A percentile compares a stretch with the other conserved stretches of the same genome.
phyloP scores from a whole-genome alignment of 2,888 invertebrate genomes.

The Shargacucullia verbasci region DNA sequence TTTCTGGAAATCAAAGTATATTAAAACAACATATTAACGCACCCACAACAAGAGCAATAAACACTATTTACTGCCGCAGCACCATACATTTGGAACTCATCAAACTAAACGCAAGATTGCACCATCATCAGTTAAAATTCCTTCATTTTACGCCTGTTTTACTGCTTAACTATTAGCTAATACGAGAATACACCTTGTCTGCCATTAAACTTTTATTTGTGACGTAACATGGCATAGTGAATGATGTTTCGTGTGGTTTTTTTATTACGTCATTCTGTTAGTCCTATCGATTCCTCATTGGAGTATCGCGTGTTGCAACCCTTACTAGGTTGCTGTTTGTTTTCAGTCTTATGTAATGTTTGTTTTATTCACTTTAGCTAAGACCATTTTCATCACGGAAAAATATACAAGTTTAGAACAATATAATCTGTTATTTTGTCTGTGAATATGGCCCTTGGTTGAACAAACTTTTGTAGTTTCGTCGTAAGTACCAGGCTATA shows the following conservation, averaged over 20 bases:
- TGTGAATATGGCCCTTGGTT: no score
- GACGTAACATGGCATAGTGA: constrained; percentile 30
- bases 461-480: no score
- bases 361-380: neutral
- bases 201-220: constrained; percentile 44
- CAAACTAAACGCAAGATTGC: constrained; percentile 8
- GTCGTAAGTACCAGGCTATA: no score
- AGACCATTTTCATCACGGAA: no score
- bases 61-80: neutral
- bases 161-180: constrained; percentile 45
- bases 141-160: constrained; percentile 54
- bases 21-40: no score
- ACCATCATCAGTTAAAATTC: constrained; percentile 40
- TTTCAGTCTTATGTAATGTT: constrained; percentile 14
- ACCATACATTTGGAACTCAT: constrained; percentile 8
- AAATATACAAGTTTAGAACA: no score
- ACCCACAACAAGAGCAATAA: constrained; percentile 19
- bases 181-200: constrained; percentile 34
- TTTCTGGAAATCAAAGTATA: neutral
- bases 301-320: constrained; percentile 40
- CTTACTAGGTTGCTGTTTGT: constrained; percentile 18
- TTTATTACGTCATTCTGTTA: constrained; percentile 39
- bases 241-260: constrained; percentile 33
- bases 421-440: no score
- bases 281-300: constrained; percentile 42